Conservation (phyloP, 2,113 vertebrate genomes). For the Oncorhynchus nerka region DNA sequence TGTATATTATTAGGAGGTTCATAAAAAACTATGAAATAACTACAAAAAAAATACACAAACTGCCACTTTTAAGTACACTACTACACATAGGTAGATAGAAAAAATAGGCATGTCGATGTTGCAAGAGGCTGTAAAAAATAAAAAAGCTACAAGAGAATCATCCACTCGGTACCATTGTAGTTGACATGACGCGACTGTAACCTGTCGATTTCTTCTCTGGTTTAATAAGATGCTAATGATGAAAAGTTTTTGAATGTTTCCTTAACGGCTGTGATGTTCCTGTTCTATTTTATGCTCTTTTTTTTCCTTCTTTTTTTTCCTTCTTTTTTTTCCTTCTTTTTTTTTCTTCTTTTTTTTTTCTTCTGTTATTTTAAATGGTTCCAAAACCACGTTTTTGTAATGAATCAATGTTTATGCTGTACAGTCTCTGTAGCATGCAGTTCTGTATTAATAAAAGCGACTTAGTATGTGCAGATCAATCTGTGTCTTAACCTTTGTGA, state of each 20-base stretch:
- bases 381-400: conserved; percentile 98
- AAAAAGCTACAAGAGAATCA: conserved; percentile 90
- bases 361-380: conserved; percentile 88
- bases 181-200: conserved; percentile 99
- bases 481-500: conserved; percentile 54
- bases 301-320: conserved; percentile 52
- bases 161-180: conserved; percentile 99
- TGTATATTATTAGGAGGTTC: conserved; percentile 98
- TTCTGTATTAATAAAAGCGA: conserved; percentile 99
- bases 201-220: conserved; percentile 98
- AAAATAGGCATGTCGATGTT: conserved; percentile 99
- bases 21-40: conserved; percentile 85
- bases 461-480: conserved; percentile 96
- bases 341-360: conserved; percentile 35
- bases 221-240: conserved; percentile 99
- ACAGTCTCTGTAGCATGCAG: conserved; percentile 99
- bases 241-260: conserved; percentile 99
- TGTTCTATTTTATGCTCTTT: conserved; percentile 99
- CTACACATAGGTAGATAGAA: conserved; percentile 97
- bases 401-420: conserved; percentile 99
- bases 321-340: conserved; percentile 46
- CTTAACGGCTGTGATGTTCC: conserved; percentile 99
- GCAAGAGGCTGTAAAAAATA: conserved; percentile 87
- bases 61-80: conserved; percentile 97
- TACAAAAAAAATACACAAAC: conserved; percentile 93